Base-by-base conservation (phyloP, 1,140 invertebrate species). In the Temnothorax curvispinosus region DNA sequence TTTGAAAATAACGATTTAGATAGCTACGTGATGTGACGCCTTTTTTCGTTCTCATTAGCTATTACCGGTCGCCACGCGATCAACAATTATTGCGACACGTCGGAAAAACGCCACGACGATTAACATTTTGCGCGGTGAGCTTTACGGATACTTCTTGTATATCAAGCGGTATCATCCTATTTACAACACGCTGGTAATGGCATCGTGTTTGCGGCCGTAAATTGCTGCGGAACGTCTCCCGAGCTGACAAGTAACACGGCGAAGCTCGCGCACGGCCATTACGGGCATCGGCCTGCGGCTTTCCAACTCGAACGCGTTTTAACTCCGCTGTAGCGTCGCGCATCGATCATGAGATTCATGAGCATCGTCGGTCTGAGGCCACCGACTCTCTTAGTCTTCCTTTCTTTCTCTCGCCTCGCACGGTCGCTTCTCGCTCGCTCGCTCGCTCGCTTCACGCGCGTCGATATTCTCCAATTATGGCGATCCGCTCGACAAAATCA, bases 301-400 rank as follows among this genome's bases (percentile, higher is more conserved):
- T 92, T 93, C 90, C 88, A 91, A 86, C 90, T 90, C 58, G 89
- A 54, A 87, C 87, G 89, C 89, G 80, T 90, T 90, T 90, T 89
- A 91, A 92, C 88, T 88, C 44, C 47, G 54, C 60, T 64, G 38
- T 67, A 87, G 89, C 91, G 86, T 92, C 90, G 91, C 86, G 89
- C 91, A 92, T 93, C 93, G 91, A 93, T 93, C 91, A 89, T 90
- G 91, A 93, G 91, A 93, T 93, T 92, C 91, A 93, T 86, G 92
- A 93, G 87, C 88, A 88, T 92, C 91, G 89, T 77, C 88, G 58
- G 27, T 35, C 65, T 32, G 64, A 41, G 60, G 21, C 47, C 64
- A 41, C 21, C 64, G 44, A 38, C n/a, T 76, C 32, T 21, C 21
- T n/a, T 21, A 41, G 13, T 27, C 11, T 85, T 47, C 78, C 32